These are phyloP conservation scores for Carlito syrichta DNA, from an alignment of 2,113 vertebrate genomes.

Conservation along the genomic window DNA sequence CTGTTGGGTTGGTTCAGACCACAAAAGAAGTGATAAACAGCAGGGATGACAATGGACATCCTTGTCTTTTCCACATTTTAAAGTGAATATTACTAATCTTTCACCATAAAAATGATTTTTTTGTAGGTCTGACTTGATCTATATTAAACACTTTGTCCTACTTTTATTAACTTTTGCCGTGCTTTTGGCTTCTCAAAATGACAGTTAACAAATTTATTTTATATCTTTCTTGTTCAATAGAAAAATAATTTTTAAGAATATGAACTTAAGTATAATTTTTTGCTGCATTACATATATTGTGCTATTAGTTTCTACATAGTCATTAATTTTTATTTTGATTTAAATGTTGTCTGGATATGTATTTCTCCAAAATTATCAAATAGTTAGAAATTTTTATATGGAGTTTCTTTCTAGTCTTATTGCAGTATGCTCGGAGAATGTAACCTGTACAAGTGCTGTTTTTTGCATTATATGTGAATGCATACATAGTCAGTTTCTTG, in stretches of 20 bases:
- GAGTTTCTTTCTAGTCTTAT: not conserved
- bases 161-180: not conserved
- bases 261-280: not conserved
- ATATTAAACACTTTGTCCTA: not conserved
- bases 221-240: not conserved
- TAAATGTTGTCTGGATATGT: not conserved
- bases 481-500: not conserved
- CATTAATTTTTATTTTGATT: not conserved
- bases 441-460: not conserved
- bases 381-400: not conserved
- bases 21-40: not conserved
- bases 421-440: not conserved
- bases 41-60: not conserved
- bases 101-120: not conserved
- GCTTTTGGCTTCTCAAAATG: not conserved
- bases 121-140: not conserved
- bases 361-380: not conserved
- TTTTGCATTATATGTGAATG: not conserved
- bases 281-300: not conserved
- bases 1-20: not conserved
- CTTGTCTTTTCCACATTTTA: not conserved
- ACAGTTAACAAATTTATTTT: not conserved
- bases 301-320: not conserved
- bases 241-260: not conserved
- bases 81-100: not conserved